Percentiles rank a stretch among this genome's conserved stretches.
Conservation (phyloP, 2,797 vertebrate genomes). For the Chloroceryle amazona region DNA sequence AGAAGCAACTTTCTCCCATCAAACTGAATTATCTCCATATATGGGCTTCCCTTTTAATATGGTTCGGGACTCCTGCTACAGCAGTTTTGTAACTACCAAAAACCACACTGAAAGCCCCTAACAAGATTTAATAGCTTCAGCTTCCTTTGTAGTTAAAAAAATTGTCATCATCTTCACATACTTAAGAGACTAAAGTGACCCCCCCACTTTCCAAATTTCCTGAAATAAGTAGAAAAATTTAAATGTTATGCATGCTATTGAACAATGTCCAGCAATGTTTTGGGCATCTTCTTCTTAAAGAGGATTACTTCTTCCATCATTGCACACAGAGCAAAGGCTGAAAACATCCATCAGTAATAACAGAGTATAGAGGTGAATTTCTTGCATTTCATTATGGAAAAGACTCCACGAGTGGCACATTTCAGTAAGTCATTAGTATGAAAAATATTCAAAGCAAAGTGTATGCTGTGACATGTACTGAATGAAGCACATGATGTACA, state of each 20-base stretch:
- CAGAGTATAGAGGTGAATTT: neutral
- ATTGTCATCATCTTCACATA: neutral
- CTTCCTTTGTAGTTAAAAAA: neutral
- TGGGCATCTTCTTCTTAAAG: neutral
- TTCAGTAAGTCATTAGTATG: neutral
- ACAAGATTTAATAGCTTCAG: neutral
- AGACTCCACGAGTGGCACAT: neutral
- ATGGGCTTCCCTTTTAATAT: neutral
- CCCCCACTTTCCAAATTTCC: neutral
- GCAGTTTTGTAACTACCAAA: neutral
- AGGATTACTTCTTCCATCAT: neutral
- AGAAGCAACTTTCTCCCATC: neutral
- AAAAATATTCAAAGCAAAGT: neutral
- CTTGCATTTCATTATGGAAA: neutral
- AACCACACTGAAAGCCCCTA: neutral
- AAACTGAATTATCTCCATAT: neutral
- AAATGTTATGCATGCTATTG: neutral
- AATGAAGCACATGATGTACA: neutral
- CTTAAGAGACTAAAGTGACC: neutral
- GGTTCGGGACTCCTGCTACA: neutral
- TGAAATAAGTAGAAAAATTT: neutral
- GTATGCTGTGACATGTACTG: neutral
- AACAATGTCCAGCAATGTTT: neutral
- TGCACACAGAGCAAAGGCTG: neutral
- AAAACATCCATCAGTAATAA: neutral